Evolutionary conservation across 1,140 invertebrate species (phyloP), one percentile per base, ranked within the genome.

Genomic region (Odontomachus brunneus): DNA sequence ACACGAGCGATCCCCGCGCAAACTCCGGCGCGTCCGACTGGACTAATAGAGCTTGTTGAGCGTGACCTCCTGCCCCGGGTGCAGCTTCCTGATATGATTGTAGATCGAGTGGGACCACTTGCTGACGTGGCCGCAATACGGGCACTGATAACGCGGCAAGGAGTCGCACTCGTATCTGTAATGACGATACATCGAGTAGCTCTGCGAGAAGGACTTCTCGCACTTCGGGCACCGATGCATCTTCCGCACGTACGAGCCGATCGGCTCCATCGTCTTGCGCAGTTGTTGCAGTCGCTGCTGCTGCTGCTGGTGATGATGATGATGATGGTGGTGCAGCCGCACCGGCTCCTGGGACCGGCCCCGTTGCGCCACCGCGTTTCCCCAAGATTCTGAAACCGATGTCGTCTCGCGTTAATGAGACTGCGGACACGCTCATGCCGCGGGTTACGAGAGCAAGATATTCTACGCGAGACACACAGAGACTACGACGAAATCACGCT

Each of bases 91-190:
- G 26, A 93, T 88, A 80, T 93, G 93, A 76, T 92, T 92, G 62
- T 93, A 93, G 75, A 93, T 92, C 24, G 92, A 83, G 49, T 92
- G 91, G 2, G 89, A 90, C 91, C 91, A 93, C 29, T 93, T 93
- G 87, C 92, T 93, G 26, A 90, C 69, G 63, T 92, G 87, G 4
- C 86, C 85, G 83, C 95, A 96, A 76, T 94, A 92, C 9, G 95
- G 94, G 89, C 96, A 96, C 86, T 95, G 94, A 93, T 96, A 97
- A 75, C 95, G 95, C 3, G 96, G 96, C 84, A 95, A 92, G 33
- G 96, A 95, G 55, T 96, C 96, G 91, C 96, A 97, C 90, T 97
- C 96, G 92, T 96, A 96, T 91, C 95, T 96, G 86, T 95, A 95
- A 91, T 97, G 96, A 75, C 95, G 93, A 83, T 95, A 95, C 88